Evolutionary conservation across 2,888 invertebrate species (phyloP).

Genomic region (Sycophila texana): DNA sequence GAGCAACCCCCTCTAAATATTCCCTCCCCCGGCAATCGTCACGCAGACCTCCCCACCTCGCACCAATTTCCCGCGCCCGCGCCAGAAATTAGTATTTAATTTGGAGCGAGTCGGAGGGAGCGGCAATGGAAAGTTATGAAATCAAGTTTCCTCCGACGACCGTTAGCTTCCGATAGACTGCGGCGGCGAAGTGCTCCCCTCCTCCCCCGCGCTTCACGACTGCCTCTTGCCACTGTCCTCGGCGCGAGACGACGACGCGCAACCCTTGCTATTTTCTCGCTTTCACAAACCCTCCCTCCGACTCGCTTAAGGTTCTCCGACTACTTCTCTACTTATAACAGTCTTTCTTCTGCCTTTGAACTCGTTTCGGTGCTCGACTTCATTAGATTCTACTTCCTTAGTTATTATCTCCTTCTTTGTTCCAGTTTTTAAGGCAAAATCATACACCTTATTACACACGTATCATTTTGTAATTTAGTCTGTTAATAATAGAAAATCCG

Average conservation of each 20-base stretch:
- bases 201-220: neutral
- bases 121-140: conserved; percentile 52
- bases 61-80: neutral
- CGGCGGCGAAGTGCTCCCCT: neutral
- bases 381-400: neutral
- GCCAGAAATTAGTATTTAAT: conserved; percentile 46
- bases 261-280: conserved; percentile 14
- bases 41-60: neutral
- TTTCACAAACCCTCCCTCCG: neutral
- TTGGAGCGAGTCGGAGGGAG: conserved; percentile 14
- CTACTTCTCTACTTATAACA: too few species aligned
- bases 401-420: neutral
- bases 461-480: too few species aligned
- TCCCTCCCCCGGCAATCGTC: conserved; percentile 2
- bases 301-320: neutral
- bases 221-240: conserved; percentile 21
- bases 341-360: neutral
- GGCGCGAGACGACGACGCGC: neutral
- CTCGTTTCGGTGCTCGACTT: neutral
- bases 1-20: neutral
- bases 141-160: conserved; percentile 36
- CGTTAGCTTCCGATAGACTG: conserved; percentile 50
- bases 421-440: too few species aligned
- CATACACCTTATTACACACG: too few species aligned
- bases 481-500: too few species aligned